phyloP scores from a whole-genome alignment of 2,113 vertebrate genomes.

The Tympanuchus pallidicinctus region DNA sequence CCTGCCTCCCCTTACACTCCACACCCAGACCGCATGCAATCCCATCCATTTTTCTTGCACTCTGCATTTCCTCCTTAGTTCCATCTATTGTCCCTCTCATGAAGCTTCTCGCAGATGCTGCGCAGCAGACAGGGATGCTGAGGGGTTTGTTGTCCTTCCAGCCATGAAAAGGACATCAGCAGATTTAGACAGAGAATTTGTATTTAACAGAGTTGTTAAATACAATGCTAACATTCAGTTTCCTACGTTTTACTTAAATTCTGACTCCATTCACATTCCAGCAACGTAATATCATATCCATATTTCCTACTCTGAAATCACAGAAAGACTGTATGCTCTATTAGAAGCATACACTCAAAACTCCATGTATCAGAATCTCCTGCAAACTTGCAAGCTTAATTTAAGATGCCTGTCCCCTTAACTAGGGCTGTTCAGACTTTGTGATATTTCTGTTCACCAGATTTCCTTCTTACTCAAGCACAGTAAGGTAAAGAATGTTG shows the following conservation, averaged over 20 bases:
- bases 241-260: not conserved
- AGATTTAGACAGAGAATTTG: not conserved
- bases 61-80: not conserved
- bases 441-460: not conserved
- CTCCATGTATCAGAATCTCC: not conserved
- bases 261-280: not conserved
- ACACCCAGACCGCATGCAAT: not conserved
- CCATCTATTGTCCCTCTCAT: fast-evolving
- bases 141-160: not conserved
- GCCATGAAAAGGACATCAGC: not conserved
- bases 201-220: not conserved
- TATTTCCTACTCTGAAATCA: not conserved
- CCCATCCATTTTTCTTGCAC: fast-evolving
- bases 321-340: not conserved
- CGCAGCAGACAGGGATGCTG: not conserved
- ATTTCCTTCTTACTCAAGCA: not conserved
- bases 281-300: not conserved
- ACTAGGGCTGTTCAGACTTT: not conserved
- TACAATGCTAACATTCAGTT: not conserved
- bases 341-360: not conserved
- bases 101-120: not conserved
- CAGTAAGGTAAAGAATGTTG: not conserved
- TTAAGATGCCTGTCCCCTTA: not conserved
- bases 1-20: not conserved
- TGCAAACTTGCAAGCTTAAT: not conserved